phyloP scores from a whole-genome alignment of 2,888 invertebrate genomes.

The Hololepta plana region DNA sequence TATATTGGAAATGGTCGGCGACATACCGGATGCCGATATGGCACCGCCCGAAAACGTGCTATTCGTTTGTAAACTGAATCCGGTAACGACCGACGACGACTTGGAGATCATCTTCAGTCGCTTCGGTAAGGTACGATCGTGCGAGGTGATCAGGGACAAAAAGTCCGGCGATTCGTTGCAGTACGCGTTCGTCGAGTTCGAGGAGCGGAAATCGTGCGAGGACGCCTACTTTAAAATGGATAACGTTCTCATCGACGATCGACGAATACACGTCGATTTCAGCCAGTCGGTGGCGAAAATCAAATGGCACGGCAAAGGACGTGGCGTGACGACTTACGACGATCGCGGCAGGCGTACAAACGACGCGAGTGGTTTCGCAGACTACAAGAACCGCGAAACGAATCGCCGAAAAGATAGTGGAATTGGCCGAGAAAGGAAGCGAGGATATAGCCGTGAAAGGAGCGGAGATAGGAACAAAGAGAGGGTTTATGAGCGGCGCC shows the following conservation, averaged over 20 bases:
- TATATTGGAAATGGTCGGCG: slow-evolving; percentile 95
- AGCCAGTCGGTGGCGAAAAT: slow-evolving; percentile 97
- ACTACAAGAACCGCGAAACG: neutral
- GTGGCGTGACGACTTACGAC: slow-evolving; percentile 46
- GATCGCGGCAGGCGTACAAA: slow-evolving; percentile 18
- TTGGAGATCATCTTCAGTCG: slow-evolving; percentile 94
- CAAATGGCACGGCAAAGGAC: slow-evolving; percentile 77
- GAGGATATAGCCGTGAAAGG: neutral
- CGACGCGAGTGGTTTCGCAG: neutral
- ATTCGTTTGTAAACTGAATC: slow-evolving; percentile 97
- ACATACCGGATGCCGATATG: slow-evolving; percentile 91
- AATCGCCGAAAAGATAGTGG: neutral
- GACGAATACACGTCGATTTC: slow-evolving; percentile 98
- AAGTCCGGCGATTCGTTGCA: slow-evolving; percentile 88
- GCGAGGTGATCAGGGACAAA: slow-evolving; percentile 91
- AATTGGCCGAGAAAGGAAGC: slow-evolving; percentile 2
- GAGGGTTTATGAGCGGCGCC: too few relatives aligned
- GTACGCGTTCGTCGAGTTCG: slow-evolving; percentile 98
- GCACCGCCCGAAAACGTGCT: slow-evolving; percentile 98
- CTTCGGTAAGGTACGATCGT: slow-evolving; percentile 83
- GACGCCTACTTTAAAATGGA: slow-evolving; percentile 99
- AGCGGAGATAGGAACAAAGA: neutral
- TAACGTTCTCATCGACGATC: slow-evolving; percentile 96
- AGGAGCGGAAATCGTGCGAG: slow-evolving; percentile 81
- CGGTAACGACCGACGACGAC: slow-evolving; percentile 94